These are phyloP conservation scores for Teleogryllus occipitalis DNA, from an alignment of 1,140 invertebrate species.

Conservation along the genomic window DNA sequence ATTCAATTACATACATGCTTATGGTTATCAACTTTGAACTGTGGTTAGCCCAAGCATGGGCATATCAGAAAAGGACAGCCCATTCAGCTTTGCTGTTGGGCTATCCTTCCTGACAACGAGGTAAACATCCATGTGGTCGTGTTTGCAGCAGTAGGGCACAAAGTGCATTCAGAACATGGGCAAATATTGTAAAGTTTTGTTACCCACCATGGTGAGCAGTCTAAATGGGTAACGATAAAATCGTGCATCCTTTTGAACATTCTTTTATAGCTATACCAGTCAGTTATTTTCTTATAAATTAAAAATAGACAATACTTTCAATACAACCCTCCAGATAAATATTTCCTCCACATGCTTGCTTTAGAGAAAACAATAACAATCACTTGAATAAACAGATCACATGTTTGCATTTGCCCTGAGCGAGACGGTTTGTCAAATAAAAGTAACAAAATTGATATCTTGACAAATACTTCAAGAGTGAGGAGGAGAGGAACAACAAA, in stretches of 20 bases:
- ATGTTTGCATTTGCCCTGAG: slow-evolving; percentile 22
- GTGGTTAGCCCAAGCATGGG: not conserved
- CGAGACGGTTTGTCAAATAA: slow-evolving; percentile 17
- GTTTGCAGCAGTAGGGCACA: not conserved
- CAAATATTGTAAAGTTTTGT: not conserved
- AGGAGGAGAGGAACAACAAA: not conserved
- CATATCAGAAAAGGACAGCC: not conserved
- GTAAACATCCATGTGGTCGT: not conserved
- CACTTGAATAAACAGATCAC: slow-evolving; percentile 18
- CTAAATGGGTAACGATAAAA: not conserved
- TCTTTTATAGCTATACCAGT: not conserved
- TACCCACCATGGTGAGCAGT: not conserved
- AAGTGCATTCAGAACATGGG: not conserved
- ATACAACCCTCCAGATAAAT: not conserved
- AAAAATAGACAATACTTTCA: too few species aligned
- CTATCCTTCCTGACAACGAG: not conserved
- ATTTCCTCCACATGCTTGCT: not conserved
- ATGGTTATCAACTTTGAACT: not conserved
- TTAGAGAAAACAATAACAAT: not conserved
- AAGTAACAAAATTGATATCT: slow-evolving; percentile 16
- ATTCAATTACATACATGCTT: not conserved
- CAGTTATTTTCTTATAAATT: not conserved
- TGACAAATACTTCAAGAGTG: slow-evolving; percentile 7
- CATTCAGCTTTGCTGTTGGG: not conserved
- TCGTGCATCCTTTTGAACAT: not conserved